Conservation (phyloP, 2,888 invertebrate species). For the Tipula lateralis region DNA sequence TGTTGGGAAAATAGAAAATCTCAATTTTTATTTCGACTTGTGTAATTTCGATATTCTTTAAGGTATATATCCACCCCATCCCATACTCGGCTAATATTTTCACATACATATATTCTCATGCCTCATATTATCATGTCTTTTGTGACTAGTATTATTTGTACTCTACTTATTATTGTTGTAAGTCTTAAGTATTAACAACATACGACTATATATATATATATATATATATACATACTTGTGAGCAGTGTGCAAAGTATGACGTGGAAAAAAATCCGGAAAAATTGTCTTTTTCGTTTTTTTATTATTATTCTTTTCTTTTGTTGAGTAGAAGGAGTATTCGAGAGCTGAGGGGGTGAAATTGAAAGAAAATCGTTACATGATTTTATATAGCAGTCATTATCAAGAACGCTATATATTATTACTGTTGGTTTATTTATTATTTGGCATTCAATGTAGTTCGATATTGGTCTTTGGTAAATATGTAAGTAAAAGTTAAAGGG, state of each 20-base stretch:
- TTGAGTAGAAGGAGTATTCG: background rate
- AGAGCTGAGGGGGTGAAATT: background rate
- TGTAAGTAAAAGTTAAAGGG: too few species aligned
- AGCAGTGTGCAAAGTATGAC: background rate
- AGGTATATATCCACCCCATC: background rate
- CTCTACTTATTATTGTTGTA: background rate
- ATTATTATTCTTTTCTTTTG: background rate
- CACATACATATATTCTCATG: background rate
- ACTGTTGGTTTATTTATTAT: background rate
- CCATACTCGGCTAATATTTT: background rate
- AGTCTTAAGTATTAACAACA: background rate
- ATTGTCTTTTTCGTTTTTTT: background rate
- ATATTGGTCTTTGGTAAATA: too few species aligned
- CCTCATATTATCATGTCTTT: background rate
- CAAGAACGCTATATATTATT: background rate
- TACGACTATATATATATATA: too few species aligned
- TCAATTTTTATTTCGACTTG: background rate
- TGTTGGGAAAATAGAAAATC: background rate
- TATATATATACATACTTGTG: background rate
- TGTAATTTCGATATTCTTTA: background rate
- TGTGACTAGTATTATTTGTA: background rate
- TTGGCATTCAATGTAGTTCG: background rate
- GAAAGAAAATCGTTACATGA: background rate
- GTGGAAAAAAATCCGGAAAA: background rate
- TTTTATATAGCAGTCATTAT: background rate